Evolutionary conservation across 1,140 invertebrate species (phyloP), one percentile per base, ranked within the genome.

Genomic region (Drosophila trapezifrons): DNA sequence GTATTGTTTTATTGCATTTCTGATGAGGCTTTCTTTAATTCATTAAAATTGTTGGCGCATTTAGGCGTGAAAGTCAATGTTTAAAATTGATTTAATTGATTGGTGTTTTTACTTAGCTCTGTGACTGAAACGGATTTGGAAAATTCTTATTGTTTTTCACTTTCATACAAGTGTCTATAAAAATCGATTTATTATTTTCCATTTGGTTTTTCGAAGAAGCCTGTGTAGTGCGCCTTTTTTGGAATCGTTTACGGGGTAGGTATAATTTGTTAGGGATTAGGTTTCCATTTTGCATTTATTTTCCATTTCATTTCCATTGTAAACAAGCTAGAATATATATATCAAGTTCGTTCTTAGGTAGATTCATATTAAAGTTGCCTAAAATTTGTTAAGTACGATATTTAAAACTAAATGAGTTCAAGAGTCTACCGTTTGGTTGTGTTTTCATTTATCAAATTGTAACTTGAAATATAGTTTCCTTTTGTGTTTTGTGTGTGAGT

Each of bases 301-400:
- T 78, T 72, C 70, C 38, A 40, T 75, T 86, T 81, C 51, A 66
- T 69, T 76, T 80, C 25, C 62, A 46, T 78, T 66, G 60, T 67
- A 89, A 80, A 89, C 80, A 84, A 87, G 84, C 84, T 78, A 75
- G 80, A 89, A 75, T 87, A 69, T 78, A 69, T 78, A 75, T 89
- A 69, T 84, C 76, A 79, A 78, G 54, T 69, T 89, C 70, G 49
- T 78, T 89, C 73, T 71, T 89, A 79, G 59, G 59, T 67, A 64
- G 70, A 73, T 87, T 85, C 65, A 74, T 87, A 87, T 87, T 76
- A 86, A 72, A 87, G 83, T 69, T 76, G 55, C 79, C 79, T 87
- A 87, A 83, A 86, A 79, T 86, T 86, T 58, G 49, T 70, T 82
- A 77, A 69, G 66, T 87, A 76, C 52, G 70, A 71, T 78, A 77